Evolutionary conservation across 2,888 invertebrate species (phyloP).

Genomic region (Amblyjoppa fuscipennis): DNA sequence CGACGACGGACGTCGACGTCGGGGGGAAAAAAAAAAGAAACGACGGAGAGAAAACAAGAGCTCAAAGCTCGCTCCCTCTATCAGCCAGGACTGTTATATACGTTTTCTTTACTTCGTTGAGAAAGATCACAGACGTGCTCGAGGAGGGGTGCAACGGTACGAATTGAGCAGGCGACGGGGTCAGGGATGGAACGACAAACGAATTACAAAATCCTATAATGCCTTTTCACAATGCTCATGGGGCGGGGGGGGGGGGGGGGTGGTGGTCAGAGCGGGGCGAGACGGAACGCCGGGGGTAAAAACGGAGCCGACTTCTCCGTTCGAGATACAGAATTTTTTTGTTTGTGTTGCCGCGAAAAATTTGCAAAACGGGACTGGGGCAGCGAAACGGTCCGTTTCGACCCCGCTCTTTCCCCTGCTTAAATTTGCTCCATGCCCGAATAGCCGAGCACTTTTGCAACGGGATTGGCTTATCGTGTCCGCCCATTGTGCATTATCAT

Average conservation of each 20-base stretch:
- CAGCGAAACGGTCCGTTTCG: too few relatives aligned
- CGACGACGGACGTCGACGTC: conserved; percentile 43
- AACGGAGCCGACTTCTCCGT: too few relatives aligned
- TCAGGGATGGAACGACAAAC: conserved; percentile 57
- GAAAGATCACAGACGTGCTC: conserved; percentile 48
- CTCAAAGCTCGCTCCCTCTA: conserved; percentile 38
- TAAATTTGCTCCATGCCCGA: too few relatives aligned
- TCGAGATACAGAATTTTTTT: background rate
- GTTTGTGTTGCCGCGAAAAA: too few relatives aligned
- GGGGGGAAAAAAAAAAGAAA: conserved; percentile 48
- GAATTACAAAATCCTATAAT: conserved; percentile 52
- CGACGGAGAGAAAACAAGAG: conserved; percentile 42
- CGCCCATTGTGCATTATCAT: too few relatives aligned
- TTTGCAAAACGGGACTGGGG: too few relatives aligned
- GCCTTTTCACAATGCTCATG: conserved; percentile 1
- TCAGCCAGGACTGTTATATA: conserved; percentile 7
- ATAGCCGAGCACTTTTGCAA: too few relatives aligned
- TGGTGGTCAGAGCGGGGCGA: too few relatives aligned
- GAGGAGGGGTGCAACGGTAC: background rate
- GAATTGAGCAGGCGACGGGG: conserved; percentile 42
- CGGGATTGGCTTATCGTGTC: too few relatives aligned
- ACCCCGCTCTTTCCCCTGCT: too few relatives aligned
- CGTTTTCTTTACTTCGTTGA: conserved; percentile 26
- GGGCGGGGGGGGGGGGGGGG: too few relatives aligned
- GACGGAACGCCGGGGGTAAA: too few relatives aligned